Evolutionary conservation across 2,888 invertebrate genomes (phyloP).

Genomic region (Cynaeus angustus): DNA sequence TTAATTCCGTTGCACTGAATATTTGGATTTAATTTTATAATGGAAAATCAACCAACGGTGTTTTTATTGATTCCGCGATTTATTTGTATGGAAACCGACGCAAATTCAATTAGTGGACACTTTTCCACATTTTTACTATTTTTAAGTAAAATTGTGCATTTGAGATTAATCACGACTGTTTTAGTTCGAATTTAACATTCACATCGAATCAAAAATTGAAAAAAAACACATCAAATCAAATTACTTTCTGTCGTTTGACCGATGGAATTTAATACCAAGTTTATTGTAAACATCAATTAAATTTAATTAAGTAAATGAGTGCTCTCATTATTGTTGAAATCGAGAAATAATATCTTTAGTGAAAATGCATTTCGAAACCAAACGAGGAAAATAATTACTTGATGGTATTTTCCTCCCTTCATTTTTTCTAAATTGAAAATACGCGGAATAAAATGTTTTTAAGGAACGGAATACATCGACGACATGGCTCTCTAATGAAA

Average conservation of each 20-base stretch:
- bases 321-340: neutral
- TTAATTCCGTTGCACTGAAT: neutral
- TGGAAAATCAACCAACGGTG: no score
- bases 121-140: no score
- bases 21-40: neutral
- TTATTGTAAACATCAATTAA: neutral
- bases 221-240: neutral
- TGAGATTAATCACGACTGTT: no score
- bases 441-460: conserved; percentile 20
- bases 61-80: no score
- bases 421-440: conserved; percentile 25
- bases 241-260: neutral
- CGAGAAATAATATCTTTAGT: neutral
- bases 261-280: conserved; percentile 4
- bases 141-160: no score
- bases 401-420: conserved; percentile 2
- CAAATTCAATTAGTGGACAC: no score
- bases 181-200: no score
- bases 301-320: neutral
- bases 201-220: no score
- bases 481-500: conserved; percentile 29
- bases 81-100: no score
- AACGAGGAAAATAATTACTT: conserved; percentile 24
- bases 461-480: conserved; percentile 16
- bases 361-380: no score